A percentile compares a stretch with the other conserved stretches of the same genome.
phyloP scores from a whole-genome alignment of 1,140 invertebrate genomes.

The Lethocerus indicus region DNA sequence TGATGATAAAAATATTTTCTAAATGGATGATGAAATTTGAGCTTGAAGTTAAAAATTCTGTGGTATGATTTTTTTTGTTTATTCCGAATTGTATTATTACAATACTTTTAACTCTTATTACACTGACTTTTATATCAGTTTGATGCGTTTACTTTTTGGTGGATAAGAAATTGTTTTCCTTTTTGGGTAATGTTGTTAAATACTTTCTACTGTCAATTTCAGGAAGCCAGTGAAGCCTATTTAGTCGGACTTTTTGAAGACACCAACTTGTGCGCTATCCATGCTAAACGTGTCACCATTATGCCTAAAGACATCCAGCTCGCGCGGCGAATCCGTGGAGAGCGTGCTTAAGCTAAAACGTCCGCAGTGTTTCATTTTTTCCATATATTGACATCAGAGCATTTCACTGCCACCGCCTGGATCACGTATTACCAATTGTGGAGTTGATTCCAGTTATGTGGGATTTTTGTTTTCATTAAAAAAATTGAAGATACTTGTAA shows the following conservation, averaged over 20 bases:
- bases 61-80: background rate
- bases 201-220: conserved; percentile 27
- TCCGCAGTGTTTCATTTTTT: background rate
- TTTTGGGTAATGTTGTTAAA: background rate
- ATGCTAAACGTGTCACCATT: conserved; percentile 87
- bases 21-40: too few species aligned
- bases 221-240: conserved; percentile 85
- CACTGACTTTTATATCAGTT: background rate
- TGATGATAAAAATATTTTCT: background rate
- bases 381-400: conserved; percentile 3
- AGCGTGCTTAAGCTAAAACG: conserved; percentile 48
- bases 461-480: conserved; percentile 1
- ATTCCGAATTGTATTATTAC: background rate
- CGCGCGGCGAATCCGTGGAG: conserved; percentile 68
- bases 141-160: too few species aligned
- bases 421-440: background rate
- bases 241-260: conserved; percentile 85
- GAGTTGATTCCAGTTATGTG: conserved; percentile 1
- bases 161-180: background rate
- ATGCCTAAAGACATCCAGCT: conserved; percentile 94
- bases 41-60: too few species aligned
- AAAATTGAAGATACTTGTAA: too few species aligned
- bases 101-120: background rate
- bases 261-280: conserved; percentile 86
- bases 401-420: conserved; percentile 2